phyloP scores from a whole-genome alignment of 2,113 vertebrate genomes.

The Aphyosemion australe region DNA sequence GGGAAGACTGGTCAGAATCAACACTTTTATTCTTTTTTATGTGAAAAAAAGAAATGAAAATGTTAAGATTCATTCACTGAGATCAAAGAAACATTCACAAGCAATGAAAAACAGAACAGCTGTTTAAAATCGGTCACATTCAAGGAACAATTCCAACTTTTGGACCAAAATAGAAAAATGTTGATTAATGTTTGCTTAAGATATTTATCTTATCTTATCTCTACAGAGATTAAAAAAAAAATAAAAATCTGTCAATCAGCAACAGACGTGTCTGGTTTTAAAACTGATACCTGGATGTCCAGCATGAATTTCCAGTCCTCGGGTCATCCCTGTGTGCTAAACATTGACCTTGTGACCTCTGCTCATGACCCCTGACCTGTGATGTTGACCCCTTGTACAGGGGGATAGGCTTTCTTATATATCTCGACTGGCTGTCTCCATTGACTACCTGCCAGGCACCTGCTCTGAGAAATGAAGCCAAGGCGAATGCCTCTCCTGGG shows the following conservation, averaged over 20 bases:
- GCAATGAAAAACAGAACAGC: too few relatives aligned
- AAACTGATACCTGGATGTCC: conserved; percentile 43
- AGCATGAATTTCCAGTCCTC: conserved; percentile 81
- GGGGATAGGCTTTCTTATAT: conserved; percentile 75
- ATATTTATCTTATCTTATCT: too few relatives aligned
- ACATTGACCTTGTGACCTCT: conserved; percentile 87
- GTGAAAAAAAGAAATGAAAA: too few relatives aligned
- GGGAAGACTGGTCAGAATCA: conserved; percentile 8
- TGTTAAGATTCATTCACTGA: too few relatives aligned
- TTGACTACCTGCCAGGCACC: conserved; percentile 98
- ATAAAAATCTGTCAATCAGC: conserved; percentile 26
- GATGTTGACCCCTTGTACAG: conserved; percentile 83
- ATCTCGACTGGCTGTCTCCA: conserved; percentile 82
- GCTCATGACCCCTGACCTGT: conserved; percentile 86
- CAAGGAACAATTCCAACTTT: not conserved
- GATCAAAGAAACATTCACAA: too few relatives aligned
- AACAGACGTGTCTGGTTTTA: conserved; percentile 3
- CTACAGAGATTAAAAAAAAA: conserved; percentile 7
- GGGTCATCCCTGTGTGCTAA: conserved; percentile 78
- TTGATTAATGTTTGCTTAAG: not conserved
- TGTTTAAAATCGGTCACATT: too few relatives aligned
- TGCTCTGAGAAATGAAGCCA: conserved; percentile 89
- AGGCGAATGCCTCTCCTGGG: conserved; percentile 86
- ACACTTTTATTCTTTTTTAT: not conserved
- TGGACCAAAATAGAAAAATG: not conserved